Percentiles rank a stretch among this genome's conserved stretches.
Conservation (phyloP, 2,888 invertebrate species). For the Hoplodrina blanda region DNA sequence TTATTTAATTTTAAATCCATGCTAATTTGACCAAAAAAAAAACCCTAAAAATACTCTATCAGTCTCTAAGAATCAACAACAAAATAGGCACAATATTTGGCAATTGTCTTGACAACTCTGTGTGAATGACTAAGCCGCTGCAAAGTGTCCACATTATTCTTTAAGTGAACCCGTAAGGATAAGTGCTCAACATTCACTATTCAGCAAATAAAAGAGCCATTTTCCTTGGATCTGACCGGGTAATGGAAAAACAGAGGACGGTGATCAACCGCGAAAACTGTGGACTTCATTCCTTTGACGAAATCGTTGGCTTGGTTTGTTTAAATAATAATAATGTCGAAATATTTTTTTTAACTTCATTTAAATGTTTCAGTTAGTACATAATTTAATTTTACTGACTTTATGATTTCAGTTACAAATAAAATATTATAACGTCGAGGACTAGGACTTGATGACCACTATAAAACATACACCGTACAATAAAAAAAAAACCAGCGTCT, state of each 20-base stretch:
- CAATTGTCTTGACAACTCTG: slow-evolving; percentile 39
- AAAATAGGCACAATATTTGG: slow-evolving; percentile 53
- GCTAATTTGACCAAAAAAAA: neutral
- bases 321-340: too few relatives aligned
- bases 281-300: slow-evolving; percentile 36
- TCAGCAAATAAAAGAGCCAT: slow-evolving; percentile 88
- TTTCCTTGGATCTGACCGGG: slow-evolving; percentile 84
- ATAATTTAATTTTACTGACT: too few relatives aligned
- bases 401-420: too few relatives aligned
- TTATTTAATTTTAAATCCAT: neutral
- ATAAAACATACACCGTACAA: too few relatives aligned
- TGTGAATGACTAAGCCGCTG: slow-evolving; percentile 70
- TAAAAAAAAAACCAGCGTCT: too few relatives aligned
- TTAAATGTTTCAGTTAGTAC: too few relatives aligned
- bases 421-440: too few relatives aligned
- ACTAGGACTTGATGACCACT: too few relatives aligned
- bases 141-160: slow-evolving; percentile 87
- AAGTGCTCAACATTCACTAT: slow-evolving; percentile 87
- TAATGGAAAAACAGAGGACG: slow-evolving; percentile 87
- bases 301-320: neutral
- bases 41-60: neutral
- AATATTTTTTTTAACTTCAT: too few relatives aligned
- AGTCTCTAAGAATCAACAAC: slow-evolving; percentile 33
- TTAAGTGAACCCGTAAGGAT: slow-evolving; percentile 81
- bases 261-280: slow-evolving; percentile 61